Percentiles rank a stretch among this genome's conserved stretches.
These are phyloP conservation scores for Laterallus jamaicensis DNA, from an alignment of 2,113 vertebrate species.

Conservation along the genomic window DNA sequence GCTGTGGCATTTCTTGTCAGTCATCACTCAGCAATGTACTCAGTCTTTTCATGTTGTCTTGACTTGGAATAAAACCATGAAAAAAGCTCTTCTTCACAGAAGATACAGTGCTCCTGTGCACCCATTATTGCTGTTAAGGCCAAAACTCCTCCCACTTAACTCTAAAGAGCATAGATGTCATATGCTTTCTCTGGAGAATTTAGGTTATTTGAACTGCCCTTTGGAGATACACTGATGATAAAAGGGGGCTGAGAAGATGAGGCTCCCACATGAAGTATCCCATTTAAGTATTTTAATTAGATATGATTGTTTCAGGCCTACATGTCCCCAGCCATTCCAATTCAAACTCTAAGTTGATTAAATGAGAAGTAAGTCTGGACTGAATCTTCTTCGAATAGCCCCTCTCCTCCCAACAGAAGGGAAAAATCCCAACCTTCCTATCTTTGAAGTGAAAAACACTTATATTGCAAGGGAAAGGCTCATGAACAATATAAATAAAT, in stretches of 20 bases:
- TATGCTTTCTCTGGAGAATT: not conserved
- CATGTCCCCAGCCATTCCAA: not conserved
- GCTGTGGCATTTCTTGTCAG: not conserved
- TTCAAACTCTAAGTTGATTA: not conserved
- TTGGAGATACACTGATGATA: not conserved
- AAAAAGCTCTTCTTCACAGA: not conserved
- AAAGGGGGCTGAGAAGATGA: not conserved
- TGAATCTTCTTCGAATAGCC: not conserved
- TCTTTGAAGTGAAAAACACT: not conserved
- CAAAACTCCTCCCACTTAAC: not conserved
- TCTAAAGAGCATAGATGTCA: not conserved
- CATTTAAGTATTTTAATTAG: constrained; percentile 26
- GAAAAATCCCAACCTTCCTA: not conserved
- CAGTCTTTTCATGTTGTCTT: not conserved
- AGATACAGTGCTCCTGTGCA: not conserved
- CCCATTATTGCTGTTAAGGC: not conserved
- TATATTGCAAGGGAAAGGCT: not conserved
- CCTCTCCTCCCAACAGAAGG: not conserved
- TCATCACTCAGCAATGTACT: not conserved
- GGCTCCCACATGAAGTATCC: not conserved
- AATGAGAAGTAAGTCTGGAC: not conserved
- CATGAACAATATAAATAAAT: not conserved
- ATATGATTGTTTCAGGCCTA: not conserved
- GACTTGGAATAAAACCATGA: not conserved
- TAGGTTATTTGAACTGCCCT: not conserved